Evolutionary conservation across 2,113 vertebrate genomes (phyloP), one percentile per base, ranked within the genome.

Genomic region (Nothobranchius furzeri): DNA sequence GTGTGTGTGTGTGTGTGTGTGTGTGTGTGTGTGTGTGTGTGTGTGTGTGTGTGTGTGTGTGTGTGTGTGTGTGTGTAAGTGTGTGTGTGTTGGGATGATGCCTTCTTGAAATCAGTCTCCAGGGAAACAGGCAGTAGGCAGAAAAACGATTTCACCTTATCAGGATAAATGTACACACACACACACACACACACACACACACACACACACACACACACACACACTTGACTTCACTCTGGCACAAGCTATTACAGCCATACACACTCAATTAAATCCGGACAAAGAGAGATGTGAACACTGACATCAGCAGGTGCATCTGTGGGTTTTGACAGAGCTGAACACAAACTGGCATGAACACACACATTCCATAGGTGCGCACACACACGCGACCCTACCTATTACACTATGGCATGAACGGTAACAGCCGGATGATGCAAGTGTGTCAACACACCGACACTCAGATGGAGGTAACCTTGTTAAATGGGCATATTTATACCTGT

Each of bases 31-130:
- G 58, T 48, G 60, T 56, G 53, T 6, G 54, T 60, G 65, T 57
- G 37, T 7, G 40, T 15, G 58, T 51, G 60, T 56, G 53, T 6
- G 54, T 60, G 64, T 53, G 36, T 6, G 37, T 8, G 55, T 6
- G 63, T 56, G 57, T 48, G 53, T 35, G 58, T 51, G 60, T 56
- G 53, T 6, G 54, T 60, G 64, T 53, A 58, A 45, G 36, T 6
- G 37, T 8, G 55, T 6, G 65, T 57, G 37, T 7, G 40, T 15
- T 73, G 69, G 80, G 83, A 78, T 35, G 15, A 67, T 65, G 57
- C 73, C 70, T 82, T 59, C 59, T 79, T 73, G 77, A 81, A 88
- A 90, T 89, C 84, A 89, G 89, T 92, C 88, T 91, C 90, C 87
- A 87, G 87, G 85, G 88, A 88, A 90, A 89, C 85, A 82, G 84